These are phyloP conservation scores for Ypsolopha scabrella DNA, from an alignment of 2,888 invertebrate species.

Conservation along the genomic window DNA sequence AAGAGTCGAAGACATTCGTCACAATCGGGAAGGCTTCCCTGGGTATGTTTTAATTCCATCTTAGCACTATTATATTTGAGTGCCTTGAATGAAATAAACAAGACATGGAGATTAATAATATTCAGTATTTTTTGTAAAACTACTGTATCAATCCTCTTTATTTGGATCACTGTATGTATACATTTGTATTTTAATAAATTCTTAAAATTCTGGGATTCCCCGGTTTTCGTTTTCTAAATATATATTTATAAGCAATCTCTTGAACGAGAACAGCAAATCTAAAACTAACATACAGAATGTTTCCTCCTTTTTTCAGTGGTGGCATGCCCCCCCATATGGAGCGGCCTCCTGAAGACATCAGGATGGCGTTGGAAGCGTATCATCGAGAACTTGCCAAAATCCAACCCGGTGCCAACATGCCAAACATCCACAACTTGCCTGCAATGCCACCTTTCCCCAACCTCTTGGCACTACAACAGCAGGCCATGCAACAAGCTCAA, in stretches of 20 bases:
- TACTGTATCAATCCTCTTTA: too few species aligned
- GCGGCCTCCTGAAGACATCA: constrained; percentile 83
- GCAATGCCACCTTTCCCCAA: constrained; percentile 72
- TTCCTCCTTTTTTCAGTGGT: constrained; percentile 88
- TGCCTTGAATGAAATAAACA: too few species aligned
- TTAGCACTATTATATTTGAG: too few species aligned
- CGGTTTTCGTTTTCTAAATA: background rate
- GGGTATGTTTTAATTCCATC: constrained; percentile 67
- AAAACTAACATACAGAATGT: constrained; percentile 77
- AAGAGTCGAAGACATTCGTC: constrained; percentile 79
- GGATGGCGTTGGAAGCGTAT: constrained; percentile 91
- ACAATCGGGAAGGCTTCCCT: constrained; percentile 82
- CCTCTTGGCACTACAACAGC: constrained; percentile 83
- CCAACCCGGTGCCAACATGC: constrained; percentile 75
- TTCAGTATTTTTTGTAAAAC: too few species aligned
- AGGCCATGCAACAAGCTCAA: constrained; percentile 56
- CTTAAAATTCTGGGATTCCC: too few species aligned
- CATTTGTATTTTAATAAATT: too few species aligned
- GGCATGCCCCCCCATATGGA: constrained; percentile 73
- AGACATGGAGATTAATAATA: too few species aligned
- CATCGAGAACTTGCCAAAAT: constrained; percentile 94
- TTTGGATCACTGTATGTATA: too few species aligned
- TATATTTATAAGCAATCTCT: constrained; percentile 9
- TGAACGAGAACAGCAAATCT: constrained; percentile 62
- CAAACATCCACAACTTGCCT: constrained; percentile 57